phyloP scores from a whole-genome alignment of 2,797 vertebrate species.

The Xyrichtys novacula region DNA sequence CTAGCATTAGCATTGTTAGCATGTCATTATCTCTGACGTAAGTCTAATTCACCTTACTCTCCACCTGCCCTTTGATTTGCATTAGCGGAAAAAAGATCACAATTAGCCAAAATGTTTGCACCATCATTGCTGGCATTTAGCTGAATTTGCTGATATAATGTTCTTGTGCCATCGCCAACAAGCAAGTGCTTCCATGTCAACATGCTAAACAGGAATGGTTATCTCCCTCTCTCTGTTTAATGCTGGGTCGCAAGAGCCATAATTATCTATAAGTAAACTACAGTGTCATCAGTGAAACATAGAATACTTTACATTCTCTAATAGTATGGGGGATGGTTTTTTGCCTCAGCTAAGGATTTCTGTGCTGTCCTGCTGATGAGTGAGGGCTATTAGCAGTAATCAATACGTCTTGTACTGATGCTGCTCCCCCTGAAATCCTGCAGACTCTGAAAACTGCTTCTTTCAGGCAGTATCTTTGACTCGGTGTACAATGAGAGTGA shows the following conservation, averaged over 20 bases:
- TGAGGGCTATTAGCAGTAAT: slow-evolving; percentile 47
- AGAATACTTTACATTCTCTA: not conserved
- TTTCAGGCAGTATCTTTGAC: slow-evolving; percentile 11
- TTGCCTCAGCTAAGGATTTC: slow-evolving; percentile 10
- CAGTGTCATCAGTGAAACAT: slow-evolving; percentile 13
- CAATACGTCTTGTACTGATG: slow-evolving; percentile 30
- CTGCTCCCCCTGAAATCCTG: slow-evolving; percentile 21
- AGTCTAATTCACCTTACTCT: no score
- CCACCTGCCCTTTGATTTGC: no score
- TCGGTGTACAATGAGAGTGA: not conserved
- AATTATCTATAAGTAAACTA: not conserved
- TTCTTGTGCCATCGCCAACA: no score
- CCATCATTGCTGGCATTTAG: no score
- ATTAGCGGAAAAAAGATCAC: no score
- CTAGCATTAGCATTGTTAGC: no score
- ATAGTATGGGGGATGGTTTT: not conserved
- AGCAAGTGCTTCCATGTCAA: no score
- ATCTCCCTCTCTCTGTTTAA: no score
- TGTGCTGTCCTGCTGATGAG: slow-evolving; percentile 25
- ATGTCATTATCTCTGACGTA: no score
- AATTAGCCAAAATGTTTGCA: no score
- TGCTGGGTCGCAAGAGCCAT: not conserved
- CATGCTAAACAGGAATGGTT: no score
- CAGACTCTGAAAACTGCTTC: slow-evolving; percentile 19
- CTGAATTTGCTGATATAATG: no score